These are phyloP conservation scores for Euphydryas editha DNA, from an alignment of 2,888 invertebrate species.

Conservation along the genomic window DNA sequence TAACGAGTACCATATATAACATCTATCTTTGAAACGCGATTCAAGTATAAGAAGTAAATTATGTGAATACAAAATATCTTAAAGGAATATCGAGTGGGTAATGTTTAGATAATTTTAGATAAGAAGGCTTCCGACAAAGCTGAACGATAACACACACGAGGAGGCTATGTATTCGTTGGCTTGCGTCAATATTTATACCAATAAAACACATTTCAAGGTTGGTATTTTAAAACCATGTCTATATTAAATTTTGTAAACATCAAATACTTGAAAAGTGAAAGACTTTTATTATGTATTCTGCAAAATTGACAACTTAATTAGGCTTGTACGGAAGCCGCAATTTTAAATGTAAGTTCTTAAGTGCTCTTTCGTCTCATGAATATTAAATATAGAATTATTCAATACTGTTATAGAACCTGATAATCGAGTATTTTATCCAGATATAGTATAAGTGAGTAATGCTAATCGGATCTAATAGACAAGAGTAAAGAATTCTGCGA, in stretches of 20 bases:
- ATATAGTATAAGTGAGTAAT: background rate
- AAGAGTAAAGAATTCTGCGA: background rate
- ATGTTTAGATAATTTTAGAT: background rate
- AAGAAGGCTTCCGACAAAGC: conserved; percentile 4
- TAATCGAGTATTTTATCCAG: background rate
- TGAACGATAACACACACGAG: background rate
- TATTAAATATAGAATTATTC: conserved; percentile 4
- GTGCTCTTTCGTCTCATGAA: conserved; percentile 8
- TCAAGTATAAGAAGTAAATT: background rate
- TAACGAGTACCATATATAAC: background rate
- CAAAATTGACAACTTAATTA: conserved; percentile 3
- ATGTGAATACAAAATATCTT: background rate
- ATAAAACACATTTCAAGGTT: conserved; percentile 1
- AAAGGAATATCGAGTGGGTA: background rate
- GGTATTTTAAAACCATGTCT: background rate
- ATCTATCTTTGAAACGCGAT: background rate
- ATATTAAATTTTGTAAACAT: background rate
- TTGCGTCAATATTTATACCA: conserved; percentile 2
- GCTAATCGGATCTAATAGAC: background rate
- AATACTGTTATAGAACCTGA: conserved; percentile 1
- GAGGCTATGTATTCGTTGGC: background rate
- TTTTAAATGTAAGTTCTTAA: conserved; percentile 7
- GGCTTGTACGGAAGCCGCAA: background rate
- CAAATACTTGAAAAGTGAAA: background rate
- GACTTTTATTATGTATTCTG: background rate